A percentile compares a stretch with the other conserved stretches of the same genome.
Conservation (phyloP, 2,113 vertebrate genomes). For the Pleuronectes platessa region DNA sequence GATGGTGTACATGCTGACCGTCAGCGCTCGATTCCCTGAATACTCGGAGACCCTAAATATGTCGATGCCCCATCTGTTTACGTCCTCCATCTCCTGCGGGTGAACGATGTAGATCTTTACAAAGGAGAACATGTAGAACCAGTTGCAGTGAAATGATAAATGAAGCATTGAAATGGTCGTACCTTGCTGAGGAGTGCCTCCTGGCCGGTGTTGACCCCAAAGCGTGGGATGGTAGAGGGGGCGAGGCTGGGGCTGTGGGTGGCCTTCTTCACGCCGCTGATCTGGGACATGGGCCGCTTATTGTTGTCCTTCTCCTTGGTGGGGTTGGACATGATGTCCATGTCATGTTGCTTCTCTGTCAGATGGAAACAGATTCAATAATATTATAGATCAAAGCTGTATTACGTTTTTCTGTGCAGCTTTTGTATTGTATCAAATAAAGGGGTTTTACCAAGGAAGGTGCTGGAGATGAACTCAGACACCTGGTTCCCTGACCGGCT, state of each 20-base stretch:
- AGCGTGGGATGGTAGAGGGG: constrained; percentile 85
- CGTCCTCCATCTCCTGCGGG: constrained; percentile 88
- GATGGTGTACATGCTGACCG: constrained; percentile 90
- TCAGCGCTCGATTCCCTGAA: constrained; percentile 89
- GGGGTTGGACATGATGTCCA: constrained; percentile 86
- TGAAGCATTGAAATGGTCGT: background rate
- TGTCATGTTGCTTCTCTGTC: constrained; percentile 92
- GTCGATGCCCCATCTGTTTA: constrained; percentile 91
- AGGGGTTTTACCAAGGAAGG: constrained; percentile 86
- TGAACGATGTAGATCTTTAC: constrained; percentile 8
- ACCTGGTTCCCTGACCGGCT: constrained; percentile 95
- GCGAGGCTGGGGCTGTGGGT: constrained; percentile 80
- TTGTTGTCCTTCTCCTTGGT: constrained; percentile 88
- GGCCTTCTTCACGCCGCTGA: constrained; percentile 88
- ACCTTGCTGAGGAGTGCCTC: constrained; percentile 90
- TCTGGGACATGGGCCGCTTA: constrained; percentile 88
- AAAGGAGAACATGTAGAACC: background rate
- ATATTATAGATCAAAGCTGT: background rate
- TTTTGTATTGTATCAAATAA: background rate
- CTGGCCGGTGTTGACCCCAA: constrained; percentile 87
- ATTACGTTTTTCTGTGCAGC: background rate
- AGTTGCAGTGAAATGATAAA: background rate
- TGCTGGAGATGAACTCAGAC: constrained; percentile 93
- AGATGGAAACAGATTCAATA: constrained; percentile 10
- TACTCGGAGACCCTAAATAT: constrained; percentile 90